A percentile compares a stretch with the other conserved stretches of the same genome.
Conservation (phyloP, 1,140 invertebrate genomes). For the Macrobrachium rosenbergii region DNA sequence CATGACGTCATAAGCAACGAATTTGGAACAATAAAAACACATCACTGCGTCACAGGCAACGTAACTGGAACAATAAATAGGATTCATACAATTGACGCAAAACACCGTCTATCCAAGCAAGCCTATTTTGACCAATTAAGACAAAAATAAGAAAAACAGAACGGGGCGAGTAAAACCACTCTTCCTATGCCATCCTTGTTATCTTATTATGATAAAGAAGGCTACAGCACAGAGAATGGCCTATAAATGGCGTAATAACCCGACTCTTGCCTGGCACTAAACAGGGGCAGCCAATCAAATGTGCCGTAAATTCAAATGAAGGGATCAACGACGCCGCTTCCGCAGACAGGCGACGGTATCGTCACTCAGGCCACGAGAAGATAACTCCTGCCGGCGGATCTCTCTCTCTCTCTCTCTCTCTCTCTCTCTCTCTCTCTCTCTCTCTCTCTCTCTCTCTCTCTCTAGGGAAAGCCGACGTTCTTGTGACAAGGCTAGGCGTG, state of each 20-base stretch:
- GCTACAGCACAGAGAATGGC: neutral
- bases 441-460: neutral
- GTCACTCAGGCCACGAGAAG: neutral
- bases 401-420: neutral
- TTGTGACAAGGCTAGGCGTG: no score
- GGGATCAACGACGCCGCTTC: neutral
- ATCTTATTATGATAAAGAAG: neutral
- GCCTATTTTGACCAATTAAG: no score
- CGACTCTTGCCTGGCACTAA: neutral
- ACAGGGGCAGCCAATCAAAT: conserved; percentile 15
- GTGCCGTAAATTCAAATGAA: conserved; percentile 16
- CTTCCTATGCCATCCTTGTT: neutral
- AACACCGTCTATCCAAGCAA: no score
- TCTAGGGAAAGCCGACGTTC: neutral
- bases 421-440: neutral
- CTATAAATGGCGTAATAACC: neutral
- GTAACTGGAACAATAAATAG: no score
- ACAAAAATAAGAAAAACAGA: no score
- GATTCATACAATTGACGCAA: no score
- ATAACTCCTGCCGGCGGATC: neutral
- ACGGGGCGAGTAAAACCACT: no score
- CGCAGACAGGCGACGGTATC: neutral
- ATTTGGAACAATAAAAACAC: no score
- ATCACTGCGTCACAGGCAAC: no score
- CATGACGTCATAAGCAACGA: no score